Conservation (phyloP, 64 coral and sea anemone species). For the Trachythela sp. region DNA sequence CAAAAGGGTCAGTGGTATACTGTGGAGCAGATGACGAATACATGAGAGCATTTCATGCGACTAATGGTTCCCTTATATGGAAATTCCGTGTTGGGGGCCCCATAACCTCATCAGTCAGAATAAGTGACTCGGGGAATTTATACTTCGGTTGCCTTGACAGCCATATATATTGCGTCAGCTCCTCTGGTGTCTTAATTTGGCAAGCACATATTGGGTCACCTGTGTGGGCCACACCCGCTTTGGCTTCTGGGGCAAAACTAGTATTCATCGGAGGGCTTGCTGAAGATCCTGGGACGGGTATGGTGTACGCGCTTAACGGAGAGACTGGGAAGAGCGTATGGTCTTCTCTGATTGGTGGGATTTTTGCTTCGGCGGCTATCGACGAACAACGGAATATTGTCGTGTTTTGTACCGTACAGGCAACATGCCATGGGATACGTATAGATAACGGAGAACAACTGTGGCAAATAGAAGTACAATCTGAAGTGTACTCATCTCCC, state of each 20-base stretch:
- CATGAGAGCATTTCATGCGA: slow-evolving; percentile 68
- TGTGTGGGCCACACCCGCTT: slow-evolving; percentile 86
- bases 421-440: slow-evolving; percentile 73
- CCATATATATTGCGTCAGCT: slow-evolving; percentile 72
- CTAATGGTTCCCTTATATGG: slow-evolving; percentile 78
- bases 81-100: slow-evolving; percentile 66
- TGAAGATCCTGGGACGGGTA: slow-evolving; percentile 37
- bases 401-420: not conserved
- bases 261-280: slow-evolving; percentile 80
- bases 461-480: slow-evolving; percentile 77
- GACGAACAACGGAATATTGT: slow-evolving; percentile 28
- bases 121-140: slow-evolving; percentile 63
- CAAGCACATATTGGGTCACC: slow-evolving; percentile 48
- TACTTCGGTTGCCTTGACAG: slow-evolving; percentile 82
- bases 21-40: slow-evolving; percentile 87
- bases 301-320: slow-evolving; percentile 69
- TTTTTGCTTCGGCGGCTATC: slow-evolving; percentile 74
- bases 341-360: slow-evolving; percentile 40
- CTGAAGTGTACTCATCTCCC: slow-evolving; percentile 74
- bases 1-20: slow-evolving; percentile 74
- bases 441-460: slow-evolving; percentile 44
- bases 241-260: slow-evolving; percentile 59
- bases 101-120: slow-evolving; percentile 74
- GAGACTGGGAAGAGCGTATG: slow-evolving; percentile 67
- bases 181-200: slow-evolving; percentile 79